Evolutionary conservation across 2,797 vertebrate species (phyloP), one percentile per base, ranked within the genome.

Genomic region (Capromys pilorides): DNA sequence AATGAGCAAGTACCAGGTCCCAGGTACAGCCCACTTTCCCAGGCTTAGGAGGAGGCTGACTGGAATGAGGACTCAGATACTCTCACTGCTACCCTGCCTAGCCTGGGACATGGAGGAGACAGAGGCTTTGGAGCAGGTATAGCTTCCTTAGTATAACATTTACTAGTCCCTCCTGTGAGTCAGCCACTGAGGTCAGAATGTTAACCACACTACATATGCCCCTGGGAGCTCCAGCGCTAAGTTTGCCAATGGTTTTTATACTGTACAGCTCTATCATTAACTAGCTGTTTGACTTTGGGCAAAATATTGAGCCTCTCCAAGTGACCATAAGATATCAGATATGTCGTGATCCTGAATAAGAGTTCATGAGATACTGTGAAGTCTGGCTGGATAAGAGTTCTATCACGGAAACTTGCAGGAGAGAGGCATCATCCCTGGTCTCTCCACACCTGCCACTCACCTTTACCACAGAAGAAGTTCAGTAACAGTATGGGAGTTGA

Each of bases 251-350:
- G 31, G 66, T 61, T 90, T 64, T 87, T 26, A 79, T 22, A 51
- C 7, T 18, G 8, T 33, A 19, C 6, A 61, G n/a, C n/a, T 78
- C 69, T 57, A 26, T 94, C n/a, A 33, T 21, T 67, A 73, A 77
- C 41, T 51, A 81, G n/a, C 22, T 84, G 41, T 82, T 86, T 36
- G 86, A 73, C 64, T 88, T 79, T 86, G 14, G 54, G 79, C 18
- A 88, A 91, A 81, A 86, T 73, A 66, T 22, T 84, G 66, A 94
- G 66, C 18, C 39, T 79, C 61, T 94, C 54, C 57, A 69, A 91
- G 88, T 59, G 73, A 89, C 57, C 51, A 54, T 82, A 73, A 91
- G 62, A 16, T 82, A 73, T 86, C 69, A 95, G 88, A 73, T 71
- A 71, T 2, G 66, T 5, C n/a, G 22, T n/a, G 57, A 18, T 19